Evolutionary conservation across 2,888 invertebrate species (phyloP).

Genomic region (Synergus gifuensis): DNA sequence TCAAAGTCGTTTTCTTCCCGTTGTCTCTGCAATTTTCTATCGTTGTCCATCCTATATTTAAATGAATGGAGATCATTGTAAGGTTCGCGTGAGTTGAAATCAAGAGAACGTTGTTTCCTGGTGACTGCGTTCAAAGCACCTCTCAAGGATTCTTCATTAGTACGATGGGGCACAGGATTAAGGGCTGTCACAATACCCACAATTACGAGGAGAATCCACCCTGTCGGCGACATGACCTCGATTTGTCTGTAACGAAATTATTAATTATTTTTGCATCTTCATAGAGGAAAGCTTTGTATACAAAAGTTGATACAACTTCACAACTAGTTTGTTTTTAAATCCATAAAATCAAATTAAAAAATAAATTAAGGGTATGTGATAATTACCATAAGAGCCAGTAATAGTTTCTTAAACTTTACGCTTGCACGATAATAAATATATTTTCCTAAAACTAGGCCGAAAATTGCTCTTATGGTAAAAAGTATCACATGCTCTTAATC

Average conservation of each 20-base stretch:
- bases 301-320: no score
- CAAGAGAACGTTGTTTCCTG: conserved; percentile 76
- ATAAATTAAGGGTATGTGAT: no score
- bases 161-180: conserved; percentile 58
- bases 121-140: conserved; percentile 78
- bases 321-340: not conserved
- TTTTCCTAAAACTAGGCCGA: no score
- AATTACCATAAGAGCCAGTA: no score
- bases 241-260: conserved; percentile 31
- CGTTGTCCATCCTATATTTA: conserved; percentile 64
- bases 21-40: conserved; percentile 62
- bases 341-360: not conserved
- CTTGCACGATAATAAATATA: no score
- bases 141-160: conserved; percentile 75
- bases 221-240: conserved; percentile 55
- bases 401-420: no score
- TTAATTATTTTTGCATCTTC: not conserved
- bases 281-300: no score
- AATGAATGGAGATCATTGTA: conserved; percentile 68
- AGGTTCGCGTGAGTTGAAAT: conserved; percentile 65
- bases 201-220: conserved; percentile 58
- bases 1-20: conserved; percentile 59
- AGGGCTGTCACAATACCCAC: conserved; percentile 58
- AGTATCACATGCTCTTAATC: no score
- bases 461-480: no score